Percentiles rank a stretch among this genome's conserved stretches.
Evolutionary conservation across 2,113 vertebrate species (phyloP).

Genomic region (Ceyx margarethae): DNA sequence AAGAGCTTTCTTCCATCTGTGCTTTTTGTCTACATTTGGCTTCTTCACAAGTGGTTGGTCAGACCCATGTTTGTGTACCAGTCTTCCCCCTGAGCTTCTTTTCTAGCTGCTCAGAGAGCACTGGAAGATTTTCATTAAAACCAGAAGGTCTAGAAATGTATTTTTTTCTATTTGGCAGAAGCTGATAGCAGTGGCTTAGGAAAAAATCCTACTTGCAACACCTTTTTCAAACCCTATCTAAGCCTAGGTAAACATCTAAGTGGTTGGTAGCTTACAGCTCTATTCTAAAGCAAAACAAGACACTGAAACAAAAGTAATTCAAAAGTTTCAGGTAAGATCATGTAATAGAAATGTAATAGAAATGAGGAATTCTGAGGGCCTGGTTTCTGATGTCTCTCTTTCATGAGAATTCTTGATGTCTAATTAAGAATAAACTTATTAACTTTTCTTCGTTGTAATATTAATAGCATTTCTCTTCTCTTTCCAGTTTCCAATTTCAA

Average conservation of each 20-base stretch:
- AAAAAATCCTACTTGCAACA: conserved; percentile 33
- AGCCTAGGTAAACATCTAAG: conserved; percentile 16
- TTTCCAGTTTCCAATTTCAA: not conserved
- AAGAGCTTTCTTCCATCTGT: not conserved
- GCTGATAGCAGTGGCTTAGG: not conserved
- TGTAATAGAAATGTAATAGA: not conserved
- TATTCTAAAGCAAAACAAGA: conserved; percentile 14
- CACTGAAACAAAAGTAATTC: not conserved
- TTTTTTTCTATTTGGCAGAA: conserved; percentile 18
- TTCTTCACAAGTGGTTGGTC: not conserved
- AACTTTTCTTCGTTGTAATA: not conserved
- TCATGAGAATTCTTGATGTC: not conserved
- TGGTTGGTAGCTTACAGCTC: not conserved
- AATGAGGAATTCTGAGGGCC: not conserved
- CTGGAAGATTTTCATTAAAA: conserved; percentile 23
- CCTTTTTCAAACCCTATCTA: conserved; percentile 33
- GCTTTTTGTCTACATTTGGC: not conserved
- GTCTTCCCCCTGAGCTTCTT: not conserved
- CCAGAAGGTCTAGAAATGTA: not conserved
- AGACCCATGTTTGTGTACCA: not conserved
- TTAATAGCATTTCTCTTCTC: not conserved
- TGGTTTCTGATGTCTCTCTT: not conserved
- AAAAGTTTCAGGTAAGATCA: not conserved
- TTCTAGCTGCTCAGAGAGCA: not conserved
- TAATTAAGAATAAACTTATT: not conserved